Conservation (phyloP, 2,797 vertebrate species). For the Sebastolobus alascanus region DNA sequence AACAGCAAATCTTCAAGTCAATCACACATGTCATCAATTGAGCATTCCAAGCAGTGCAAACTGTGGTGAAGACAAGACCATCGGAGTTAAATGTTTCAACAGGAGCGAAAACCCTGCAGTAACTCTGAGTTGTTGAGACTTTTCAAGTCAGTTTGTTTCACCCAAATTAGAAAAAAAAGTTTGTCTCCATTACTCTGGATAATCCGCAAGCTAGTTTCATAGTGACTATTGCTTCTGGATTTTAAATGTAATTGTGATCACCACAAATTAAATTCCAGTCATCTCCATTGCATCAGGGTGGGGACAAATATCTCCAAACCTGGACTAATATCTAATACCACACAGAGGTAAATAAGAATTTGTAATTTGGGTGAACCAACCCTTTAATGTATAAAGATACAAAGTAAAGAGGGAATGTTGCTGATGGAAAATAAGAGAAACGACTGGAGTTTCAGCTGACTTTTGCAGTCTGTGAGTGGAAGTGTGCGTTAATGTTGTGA, state of each 20-base stretch:
- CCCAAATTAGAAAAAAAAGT: too few relatives aligned
- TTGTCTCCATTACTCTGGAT: too few relatives aligned
- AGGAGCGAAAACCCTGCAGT: too few relatives aligned
- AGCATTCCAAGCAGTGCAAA: too few relatives aligned
- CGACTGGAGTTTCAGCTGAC: conserved; percentile 10
- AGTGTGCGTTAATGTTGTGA: not conserved
- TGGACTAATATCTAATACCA: not conserved
- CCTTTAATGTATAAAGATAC: not conserved
- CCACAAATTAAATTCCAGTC: not conserved
- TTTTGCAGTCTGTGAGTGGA: not conserved
- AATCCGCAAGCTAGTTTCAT: too few relatives aligned
- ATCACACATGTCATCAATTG: too few relatives aligned
- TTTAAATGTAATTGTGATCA: not conserved
- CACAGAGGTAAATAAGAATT: not conserved
- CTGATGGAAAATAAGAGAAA: not conserved
- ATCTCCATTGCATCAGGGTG: not conserved
- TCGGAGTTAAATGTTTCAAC: too few relatives aligned
- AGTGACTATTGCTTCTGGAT: too few relatives aligned
- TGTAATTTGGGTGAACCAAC: not conserved
- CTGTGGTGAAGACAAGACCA: too few relatives aligned
- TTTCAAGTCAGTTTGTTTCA: too few relatives aligned
- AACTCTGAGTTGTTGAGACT: too few relatives aligned
- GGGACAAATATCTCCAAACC: not conserved
- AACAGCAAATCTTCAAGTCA: too few relatives aligned
- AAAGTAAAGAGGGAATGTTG: not conserved